Base-by-base conservation (phyloP, 2,888 invertebrate genomes). In the Anodontia alba region DNA sequence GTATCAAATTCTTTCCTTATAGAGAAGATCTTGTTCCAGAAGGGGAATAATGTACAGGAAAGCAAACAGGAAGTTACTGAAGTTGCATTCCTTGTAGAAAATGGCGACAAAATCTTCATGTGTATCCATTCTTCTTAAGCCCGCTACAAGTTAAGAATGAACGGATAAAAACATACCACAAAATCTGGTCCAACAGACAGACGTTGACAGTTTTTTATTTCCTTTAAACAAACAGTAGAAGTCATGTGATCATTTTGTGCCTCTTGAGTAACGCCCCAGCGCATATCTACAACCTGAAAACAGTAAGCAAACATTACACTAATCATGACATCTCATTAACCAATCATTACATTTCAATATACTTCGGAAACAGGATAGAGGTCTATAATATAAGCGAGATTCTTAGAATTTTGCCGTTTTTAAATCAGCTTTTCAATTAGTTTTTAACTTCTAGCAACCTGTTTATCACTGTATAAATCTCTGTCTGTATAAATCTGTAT, bases 251-350 rank as follows among this genome's bases (percentile, higher is more conserved):
- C 91, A 77, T 92, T 90, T 26, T 86, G 81, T 8, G 89, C 90
- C 73, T 91, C 91, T 43, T 86, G 88, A 1, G 90, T 87, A 7
- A 92, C 89, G 8, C 92, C 92, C 92, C 92, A 92, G 23, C 92
- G 77, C 92, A 92, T 91, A 76, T 92, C 91, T 10, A 92, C 90
- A 70, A 89, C 90, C 90, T 91, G 77, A 97, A 98, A 73, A 38
- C 38, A 38, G 12, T 12, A 38, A 26, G 51, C 26, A 51, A 23
- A 17, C 7, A 20, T n/a, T 5, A 49, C 5, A 20, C 20, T n/a
- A n/a, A 23, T 43, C 43, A 43, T 12, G 43, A 43, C 43, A 12
- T 8, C 10, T 12, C 8, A 43, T 43, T 7, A 71, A 51, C 20
- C 8, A n/a, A n/a, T n/a, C n/a, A n/a, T n/a, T n/a, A n/a, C n/a